These are phyloP conservation scores for Poeciliopsis gracilis DNA, from an alignment of 2,797 vertebrate genomes.

Conservation along the genomic window DNA sequence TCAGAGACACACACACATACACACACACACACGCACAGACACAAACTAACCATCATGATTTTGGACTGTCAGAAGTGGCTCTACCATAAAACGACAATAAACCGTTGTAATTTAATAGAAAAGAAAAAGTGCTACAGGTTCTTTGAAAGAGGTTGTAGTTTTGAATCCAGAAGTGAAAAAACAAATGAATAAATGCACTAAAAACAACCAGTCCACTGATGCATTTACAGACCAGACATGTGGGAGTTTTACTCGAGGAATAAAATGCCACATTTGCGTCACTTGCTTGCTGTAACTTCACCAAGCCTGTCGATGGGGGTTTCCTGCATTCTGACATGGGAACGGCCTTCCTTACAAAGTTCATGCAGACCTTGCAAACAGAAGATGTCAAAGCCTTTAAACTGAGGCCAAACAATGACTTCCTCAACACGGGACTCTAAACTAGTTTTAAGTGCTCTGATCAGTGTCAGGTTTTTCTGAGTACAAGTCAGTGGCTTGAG, in stretches of 20 bases:
- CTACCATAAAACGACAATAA: background rate
- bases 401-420: background rate
- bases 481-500: background rate
- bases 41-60: background rate
- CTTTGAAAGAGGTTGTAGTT: background rate
- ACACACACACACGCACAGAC: background rate
- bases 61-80: background rate
- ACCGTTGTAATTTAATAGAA: background rate
- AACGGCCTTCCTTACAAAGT: background rate
- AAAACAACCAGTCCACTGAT: background rate
- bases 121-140: background rate
- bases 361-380: background rate
- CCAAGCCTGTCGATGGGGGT: background rate
- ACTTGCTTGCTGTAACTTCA: background rate
- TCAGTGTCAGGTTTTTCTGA: background rate
- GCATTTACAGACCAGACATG: background rate
- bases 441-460: background rate
- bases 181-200: background rate
- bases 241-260: background rate
- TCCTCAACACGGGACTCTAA: background rate
- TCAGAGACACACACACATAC: too few relatives aligned
- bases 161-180: background rate
- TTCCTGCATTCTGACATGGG: background rate
- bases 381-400: background rate
- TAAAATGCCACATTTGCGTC: background rate